phyloP scores from a whole-genome alignment of 2,888 invertebrate genomes.

The Drosophila fulvimacula region DNA sequence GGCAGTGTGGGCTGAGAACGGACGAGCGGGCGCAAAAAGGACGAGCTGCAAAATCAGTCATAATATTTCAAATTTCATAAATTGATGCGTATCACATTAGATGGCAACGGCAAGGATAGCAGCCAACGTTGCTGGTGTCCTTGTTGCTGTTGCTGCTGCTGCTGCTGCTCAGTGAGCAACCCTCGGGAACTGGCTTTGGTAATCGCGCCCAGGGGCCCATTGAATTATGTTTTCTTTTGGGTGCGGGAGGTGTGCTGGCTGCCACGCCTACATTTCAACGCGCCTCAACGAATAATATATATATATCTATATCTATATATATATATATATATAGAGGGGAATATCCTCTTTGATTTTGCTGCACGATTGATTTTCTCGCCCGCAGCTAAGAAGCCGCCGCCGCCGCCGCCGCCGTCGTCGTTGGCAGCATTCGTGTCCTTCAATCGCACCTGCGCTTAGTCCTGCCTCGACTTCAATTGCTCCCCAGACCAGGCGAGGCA shows the following conservation, averaged over 20 bases:
- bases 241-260: slow-evolving; percentile 18
- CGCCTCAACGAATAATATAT: slow-evolving; percentile 35
- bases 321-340: slow-evolving; percentile 13
- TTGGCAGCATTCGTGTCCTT: slow-evolving; percentile 45
- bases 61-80: slow-evolving; percentile 82
- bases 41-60: slow-evolving; percentile 71
- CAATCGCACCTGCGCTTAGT: slow-evolving; percentile 54
- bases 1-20: background rate
- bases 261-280: slow-evolving; percentile 65
- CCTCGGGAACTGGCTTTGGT: slow-evolving; percentile 69
- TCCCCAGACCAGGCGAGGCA: slow-evolving; percentile 43
- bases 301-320: background rate
- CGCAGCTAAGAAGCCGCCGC: slow-evolving; percentile 25
- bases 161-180: slow-evolving; percentile 48
- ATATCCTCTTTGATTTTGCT: slow-evolving; percentile 68
- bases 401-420: slow-evolving; percentile 3
- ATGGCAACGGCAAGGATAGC: slow-evolving; percentile 36
- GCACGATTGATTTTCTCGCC: slow-evolving; percentile 74
- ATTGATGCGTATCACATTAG: slow-evolving; percentile 80
- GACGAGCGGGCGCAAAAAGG: slow-evolving; percentile 10
- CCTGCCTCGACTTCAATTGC: slow-evolving; percentile 52
- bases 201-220: slow-evolving; percentile 63
- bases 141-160: background rate
- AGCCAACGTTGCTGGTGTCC: slow-evolving; percentile 41
- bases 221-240: slow-evolving; percentile 44